These are phyloP conservation scores for Natrix natrix DNA, from an alignment of 2,797 vertebrate species.

Conservation along the genomic window DNA sequence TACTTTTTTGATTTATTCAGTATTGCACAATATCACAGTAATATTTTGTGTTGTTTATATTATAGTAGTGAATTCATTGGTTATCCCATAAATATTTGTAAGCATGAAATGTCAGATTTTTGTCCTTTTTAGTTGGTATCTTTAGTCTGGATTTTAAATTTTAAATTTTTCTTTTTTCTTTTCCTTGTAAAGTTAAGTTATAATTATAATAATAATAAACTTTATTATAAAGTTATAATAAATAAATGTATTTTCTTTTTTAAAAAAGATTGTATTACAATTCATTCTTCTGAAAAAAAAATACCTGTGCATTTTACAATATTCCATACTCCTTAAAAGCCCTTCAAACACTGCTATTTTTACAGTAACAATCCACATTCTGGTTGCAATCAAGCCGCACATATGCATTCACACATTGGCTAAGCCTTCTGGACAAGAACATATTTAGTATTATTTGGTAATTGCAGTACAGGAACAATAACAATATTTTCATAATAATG, in stretches of 20 bases:
- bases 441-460: neutral
- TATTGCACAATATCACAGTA: neutral
- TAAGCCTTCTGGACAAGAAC: conserved; percentile 7
- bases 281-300: neutral
- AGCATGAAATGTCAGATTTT: neutral
- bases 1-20: neutral
- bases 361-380: neutral
- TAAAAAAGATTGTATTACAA: neutral
- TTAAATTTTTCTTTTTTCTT: neutral
- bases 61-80: neutral
- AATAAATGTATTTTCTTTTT: neutral
- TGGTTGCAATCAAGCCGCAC: neutral
- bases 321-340: neutral
- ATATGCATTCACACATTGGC: conserved; percentile 1
- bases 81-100: neutral
- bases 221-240: too few relatives aligned
- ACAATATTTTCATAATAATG: conserved; percentile 3
- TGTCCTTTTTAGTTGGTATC: neutral
- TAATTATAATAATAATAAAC: too few relatives aligned
- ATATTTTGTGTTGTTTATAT: neutral
- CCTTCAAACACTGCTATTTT: neutral
- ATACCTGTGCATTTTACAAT: conserved; percentile 3
- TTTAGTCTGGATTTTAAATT: neutral
- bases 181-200: neutral
- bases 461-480: neutral